Evolutionary conservation across 2,113 vertebrate genomes (phyloP), one percentile per base, ranked within the genome.

Genomic region (Numenius arquata): DNA sequence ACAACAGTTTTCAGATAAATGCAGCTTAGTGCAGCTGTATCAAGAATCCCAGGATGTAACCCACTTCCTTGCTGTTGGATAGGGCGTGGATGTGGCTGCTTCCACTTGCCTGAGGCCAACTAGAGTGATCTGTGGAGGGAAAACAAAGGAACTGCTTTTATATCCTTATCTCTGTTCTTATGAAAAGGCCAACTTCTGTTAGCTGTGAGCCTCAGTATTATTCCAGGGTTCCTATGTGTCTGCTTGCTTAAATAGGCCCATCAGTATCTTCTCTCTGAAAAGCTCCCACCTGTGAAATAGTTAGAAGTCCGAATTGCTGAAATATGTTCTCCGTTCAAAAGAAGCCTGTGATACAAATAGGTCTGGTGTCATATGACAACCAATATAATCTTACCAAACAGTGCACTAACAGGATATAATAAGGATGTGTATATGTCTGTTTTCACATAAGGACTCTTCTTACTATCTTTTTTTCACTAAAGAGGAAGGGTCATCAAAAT

Each of bases 311-410:
- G 53, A 32, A 72, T 36, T 59, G 70, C 45, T 93, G 83, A 88
- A 96, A 55, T 10, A 25, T 30, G 30, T 72, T 93, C 53, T 78
- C 38, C 88, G 70, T 88, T 97, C 82, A 88, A 89, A 76, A 47
- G 68, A 94, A 91, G 73, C 32, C 73, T 83, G 68, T 56, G 61
- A 81, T 41, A 65, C 58, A 62, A 80, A 72, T 56, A 62, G 19
- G 30, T 25, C 59, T 84, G 55, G 79, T 84, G 90, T 91, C 74
- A 53, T 32, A 17, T 71, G 73, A 88, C 41, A 43, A n/a, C n/a
- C n/a, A n/a, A 38, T 32, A 38, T 72, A 68, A 91, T 91, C 58
- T 85, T 92, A 74, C 67, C 27, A 96, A 89, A 86, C 65, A 92
- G 66, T 74, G 32, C 63, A 59, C 66, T 76, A 55, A 61, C 22